A percentile compares a stretch with the other conserved stretches of the same genome.
Conservation (phyloP, 2,888 invertebrate species). For the Pasiphila rectangulata region DNA sequence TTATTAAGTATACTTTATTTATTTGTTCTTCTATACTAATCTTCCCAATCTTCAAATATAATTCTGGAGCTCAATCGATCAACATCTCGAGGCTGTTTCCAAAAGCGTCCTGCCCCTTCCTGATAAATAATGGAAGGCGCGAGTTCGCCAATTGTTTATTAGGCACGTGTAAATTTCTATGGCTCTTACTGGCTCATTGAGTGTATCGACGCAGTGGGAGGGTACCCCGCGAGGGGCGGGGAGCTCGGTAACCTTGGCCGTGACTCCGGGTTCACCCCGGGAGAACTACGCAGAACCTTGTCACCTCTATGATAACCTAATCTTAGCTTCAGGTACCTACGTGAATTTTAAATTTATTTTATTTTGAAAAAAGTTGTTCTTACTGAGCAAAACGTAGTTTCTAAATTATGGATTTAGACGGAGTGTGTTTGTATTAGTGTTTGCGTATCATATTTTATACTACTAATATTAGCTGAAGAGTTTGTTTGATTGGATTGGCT, state of each 20-base stretch:
- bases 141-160: slow-evolving; percentile 28
- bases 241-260: slow-evolving; percentile 73
- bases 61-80: slow-evolving; percentile 35
- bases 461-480: too few species aligned
- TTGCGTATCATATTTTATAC: too few species aligned
- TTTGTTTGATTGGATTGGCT: too few species aligned
- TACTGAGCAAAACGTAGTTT: too few species aligned
- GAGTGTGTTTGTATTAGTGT: too few species aligned
- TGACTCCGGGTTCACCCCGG: slow-evolving; percentile 62
- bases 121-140: slow-evolving; percentile 6
- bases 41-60: slow-evolving; percentile 7
- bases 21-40: neutral
- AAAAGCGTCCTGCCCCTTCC: slow-evolving; percentile 28
- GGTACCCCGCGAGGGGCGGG: slow-evolving; percentile 33
- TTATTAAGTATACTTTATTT: too few species aligned
- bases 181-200: slow-evolving; percentile 46
- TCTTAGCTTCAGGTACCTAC: neutral
- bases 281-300: slow-evolving; percentile 22
- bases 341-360: neutral
- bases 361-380: too few species aligned
- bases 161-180: slow-evolving; percentile 38
- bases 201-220: slow-evolving; percentile 50
- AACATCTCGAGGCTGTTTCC: slow-evolving; percentile 33
- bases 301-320: neutral
- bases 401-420: too few species aligned